Base-by-base conservation (phyloP, 1,140 invertebrate genomes). In the Tachypleus tridentatus region DNA sequence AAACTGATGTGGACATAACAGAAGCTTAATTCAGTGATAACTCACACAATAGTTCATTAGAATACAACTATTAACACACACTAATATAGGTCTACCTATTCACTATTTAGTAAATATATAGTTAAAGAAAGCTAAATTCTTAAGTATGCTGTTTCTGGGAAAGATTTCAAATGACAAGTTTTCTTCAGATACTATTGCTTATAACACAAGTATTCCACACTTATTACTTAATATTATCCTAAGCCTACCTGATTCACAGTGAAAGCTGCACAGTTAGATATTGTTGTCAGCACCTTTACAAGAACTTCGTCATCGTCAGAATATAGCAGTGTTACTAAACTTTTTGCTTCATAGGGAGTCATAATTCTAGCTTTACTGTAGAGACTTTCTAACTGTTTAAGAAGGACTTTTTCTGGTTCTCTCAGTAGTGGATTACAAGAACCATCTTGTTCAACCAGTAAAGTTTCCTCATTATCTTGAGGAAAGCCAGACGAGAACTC, bases 191-290 rank as follows among this genome's bases (percentile, higher is more conserved):
- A 29, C 29, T 29, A 29, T 29, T 29, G 29, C 2, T 29, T 29
- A 29, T 29, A 29, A 29, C 29, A 29, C 29, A 29, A 29, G 29
- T 29, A 29, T 29, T 29, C 29, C 29, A 29, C 29, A 29, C 29
- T 29, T 29, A 29, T 29, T 29, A 29, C 29, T 29, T 29, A 29
- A 29, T 29, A 29, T 29, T 29, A 29, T 29, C 29, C 29, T 10
- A 10, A 59, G 7, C 8, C 7, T 63, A 69, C 67, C 64, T 63
- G 64, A 62, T 82, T 83, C 50, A 72, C 73, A 59, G 79, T 77
- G 70, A 83, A 82, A n/a, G 81, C 81, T 51, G 80, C 78, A 74
- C 78, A 81, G 70, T 82, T 82, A 60, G 78, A 77, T 63, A 83
- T 79, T 50, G 79, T 81, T 29, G 76, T 77, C 6, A 84, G 69